Evolutionary conservation across 2,888 invertebrate genomes (phyloP).

Genomic region (Hirtodrosophila histrioides): DNA sequence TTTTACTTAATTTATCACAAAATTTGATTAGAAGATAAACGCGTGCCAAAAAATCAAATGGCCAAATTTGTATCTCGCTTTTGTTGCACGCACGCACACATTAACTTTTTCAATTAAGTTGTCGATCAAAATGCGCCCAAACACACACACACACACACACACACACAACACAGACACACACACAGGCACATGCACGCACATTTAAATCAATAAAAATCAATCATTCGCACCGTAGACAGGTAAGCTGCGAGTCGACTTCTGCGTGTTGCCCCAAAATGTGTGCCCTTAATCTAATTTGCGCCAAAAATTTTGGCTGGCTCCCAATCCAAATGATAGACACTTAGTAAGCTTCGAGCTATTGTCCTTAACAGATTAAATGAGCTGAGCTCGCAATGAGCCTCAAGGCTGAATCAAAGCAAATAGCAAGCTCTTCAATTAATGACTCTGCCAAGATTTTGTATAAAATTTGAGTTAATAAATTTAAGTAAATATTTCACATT

Average conservation of each 20-base stretch:
- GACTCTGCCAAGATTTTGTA: too few species aligned
- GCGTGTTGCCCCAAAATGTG: conserved; percentile 31
- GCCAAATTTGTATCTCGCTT: conserved; percentile 40
- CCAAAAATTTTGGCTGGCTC: conserved; percentile 32
- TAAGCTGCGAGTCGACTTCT: conserved; percentile 12
- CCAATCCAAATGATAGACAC: conserved; percentile 52
- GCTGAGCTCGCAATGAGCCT: background rate
- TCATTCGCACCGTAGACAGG: conserved; percentile 53
- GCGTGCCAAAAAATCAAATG: conserved; percentile 44
- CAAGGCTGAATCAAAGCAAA: background rate
- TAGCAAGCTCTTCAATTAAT: conserved; percentile 8
- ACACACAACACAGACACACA: background rate
- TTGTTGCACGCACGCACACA: conserved; percentile 49
- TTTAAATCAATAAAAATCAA: conserved; percentile 75
- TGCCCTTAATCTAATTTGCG: conserved; percentile 59
- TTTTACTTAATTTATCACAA: conserved; percentile 28
- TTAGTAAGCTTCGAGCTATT: conserved; percentile 21
- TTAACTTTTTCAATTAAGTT: conserved; percentile 77
- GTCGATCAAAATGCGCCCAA: conserved; percentile 60
- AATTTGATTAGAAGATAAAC: conserved; percentile 50
- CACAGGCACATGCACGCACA: conserved; percentile 32
- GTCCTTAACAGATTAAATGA: conserved; percentile 30
- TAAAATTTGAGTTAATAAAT: background rate
- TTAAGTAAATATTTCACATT: background rate
- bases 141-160: conserved; percentile 12